Evolutionary conservation across 2,113 vertebrate genomes (phyloP).

Genomic region (Miniopterus natalensis): DNA sequence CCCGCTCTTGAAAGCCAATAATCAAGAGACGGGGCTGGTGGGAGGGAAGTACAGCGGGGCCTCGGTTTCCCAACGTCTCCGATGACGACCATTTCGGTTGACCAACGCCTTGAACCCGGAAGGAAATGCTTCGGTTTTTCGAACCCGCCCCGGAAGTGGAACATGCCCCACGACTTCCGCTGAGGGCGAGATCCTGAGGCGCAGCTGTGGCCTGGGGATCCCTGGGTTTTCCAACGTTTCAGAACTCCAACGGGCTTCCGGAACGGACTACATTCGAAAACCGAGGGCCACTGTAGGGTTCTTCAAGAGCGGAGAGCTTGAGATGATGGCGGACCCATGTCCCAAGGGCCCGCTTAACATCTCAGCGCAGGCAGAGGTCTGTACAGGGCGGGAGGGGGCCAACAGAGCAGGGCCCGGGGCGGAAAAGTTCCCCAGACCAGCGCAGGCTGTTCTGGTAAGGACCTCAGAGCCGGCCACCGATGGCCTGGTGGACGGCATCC

Average conservation of each 20-base stretch:
- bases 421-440: background rate
- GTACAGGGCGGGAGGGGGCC: background rate
- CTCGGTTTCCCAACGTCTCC: too few relatives aligned
- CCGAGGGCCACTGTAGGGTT: background rate
- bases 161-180: too few relatives aligned
- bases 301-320: background rate
- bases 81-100: too few relatives aligned
- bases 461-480: background rate
- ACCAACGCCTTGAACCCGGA: too few relatives aligned
- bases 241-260: too few relatives aligned
- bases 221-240: too few relatives aligned
- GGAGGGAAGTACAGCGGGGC: background rate
- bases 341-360: background rate
- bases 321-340: background rate
- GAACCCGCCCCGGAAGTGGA: too few relatives aligned
- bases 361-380: background rate
- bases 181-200: too few relatives aligned
- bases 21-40: background rate
- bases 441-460: background rate
- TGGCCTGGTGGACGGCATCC: background rate
- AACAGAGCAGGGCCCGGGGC: background rate
- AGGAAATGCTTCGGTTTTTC: too few relatives aligned
- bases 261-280: too few relatives aligned
- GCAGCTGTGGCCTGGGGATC: too few relatives aligned
- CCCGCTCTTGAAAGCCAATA: background rate